Percentiles rank a stretch among this genome's conserved stretches.
phyloP scores from a whole-genome alignment of 2,888 invertebrate species.

The Cactoblastis cactorum region DNA sequence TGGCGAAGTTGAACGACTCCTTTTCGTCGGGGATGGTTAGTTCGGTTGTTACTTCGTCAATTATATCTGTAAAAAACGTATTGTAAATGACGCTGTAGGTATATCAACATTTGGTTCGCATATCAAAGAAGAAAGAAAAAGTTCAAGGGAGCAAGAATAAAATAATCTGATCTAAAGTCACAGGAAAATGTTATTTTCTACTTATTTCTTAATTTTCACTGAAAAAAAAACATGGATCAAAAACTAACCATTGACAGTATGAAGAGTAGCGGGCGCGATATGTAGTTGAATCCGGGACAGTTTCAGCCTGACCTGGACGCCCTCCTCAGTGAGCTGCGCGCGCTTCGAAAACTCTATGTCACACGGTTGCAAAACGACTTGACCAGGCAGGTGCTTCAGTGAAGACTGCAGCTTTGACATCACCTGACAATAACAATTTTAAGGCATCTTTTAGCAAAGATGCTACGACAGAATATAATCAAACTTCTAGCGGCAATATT shows the following conservation, averaged over 20 bases:
- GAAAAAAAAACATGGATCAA: no score
- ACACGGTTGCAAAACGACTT: conserved; percentile 83
- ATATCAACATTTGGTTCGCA: no score
- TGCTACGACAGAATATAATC: no score
- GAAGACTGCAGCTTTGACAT: conserved; percentile 81
- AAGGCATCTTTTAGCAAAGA: no score
- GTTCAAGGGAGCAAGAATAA: no score
- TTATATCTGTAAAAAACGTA: conserved; percentile 53
- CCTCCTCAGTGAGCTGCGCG: conserved; percentile 82
- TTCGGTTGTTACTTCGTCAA: conserved; percentile 67
- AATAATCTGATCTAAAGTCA: no score
- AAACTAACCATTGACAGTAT: conserved; percentile 81
- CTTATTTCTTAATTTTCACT: no score
- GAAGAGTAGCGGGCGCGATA: conserved; percentile 85
- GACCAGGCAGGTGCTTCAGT: conserved; percentile 74
- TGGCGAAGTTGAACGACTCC: conserved; percentile 68
- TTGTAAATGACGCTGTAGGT: no score
- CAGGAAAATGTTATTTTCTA: no score
- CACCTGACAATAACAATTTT: conserved; percentile 40
- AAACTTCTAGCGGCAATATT: no score
- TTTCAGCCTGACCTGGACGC: conserved; percentile 81
- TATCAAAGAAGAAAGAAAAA: no score
- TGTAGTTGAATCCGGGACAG: conserved; percentile 85
- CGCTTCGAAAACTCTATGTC: conserved; percentile 84
- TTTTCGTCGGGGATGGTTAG: conserved; percentile 65